Conservation (phyloP, 2,113 vertebrate species). For the Scatophagus argus region DNA sequence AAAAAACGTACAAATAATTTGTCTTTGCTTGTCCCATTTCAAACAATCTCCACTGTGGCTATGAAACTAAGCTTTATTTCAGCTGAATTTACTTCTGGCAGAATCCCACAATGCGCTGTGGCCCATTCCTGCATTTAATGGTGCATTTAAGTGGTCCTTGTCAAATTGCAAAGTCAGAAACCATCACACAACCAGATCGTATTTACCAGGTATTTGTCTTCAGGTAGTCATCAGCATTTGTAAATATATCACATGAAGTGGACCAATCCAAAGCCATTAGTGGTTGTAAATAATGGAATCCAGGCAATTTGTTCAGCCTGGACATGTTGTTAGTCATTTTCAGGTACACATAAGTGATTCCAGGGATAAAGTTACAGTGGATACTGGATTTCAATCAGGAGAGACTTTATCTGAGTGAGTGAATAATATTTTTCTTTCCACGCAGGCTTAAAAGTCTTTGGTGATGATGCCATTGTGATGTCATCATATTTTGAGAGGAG, state of each 20-base stretch:
- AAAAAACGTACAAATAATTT: background rate
- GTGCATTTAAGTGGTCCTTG: background rate
- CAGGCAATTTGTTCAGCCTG: background rate
- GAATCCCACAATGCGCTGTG: background rate
- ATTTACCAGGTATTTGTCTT: conserved; percentile 13
- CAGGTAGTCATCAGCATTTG: background rate
- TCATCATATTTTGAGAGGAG: too few relatives aligned
- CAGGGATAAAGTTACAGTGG: background rate
- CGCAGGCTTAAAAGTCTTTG: too few relatives aligned
- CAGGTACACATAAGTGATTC: background rate
- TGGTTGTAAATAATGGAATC: conserved; percentile 23
- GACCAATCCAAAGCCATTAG: background rate
- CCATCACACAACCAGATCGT: background rate
- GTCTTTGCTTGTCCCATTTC: background rate
- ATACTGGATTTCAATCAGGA: background rate
- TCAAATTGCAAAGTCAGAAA: conserved; percentile 4
- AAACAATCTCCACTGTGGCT: background rate
- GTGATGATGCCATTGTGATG: too few relatives aligned
- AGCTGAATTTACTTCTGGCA: background rate
- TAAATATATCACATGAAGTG: background rate
- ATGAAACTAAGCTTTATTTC: background rate
- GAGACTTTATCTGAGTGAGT: too few relatives aligned
- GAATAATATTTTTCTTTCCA: too few relatives aligned
- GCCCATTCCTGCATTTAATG: background rate
- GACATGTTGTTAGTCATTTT: background rate